Base-by-base conservation (phyloP, 2,113 vertebrate species). In the Campylomormyrus numenius region DNA sequence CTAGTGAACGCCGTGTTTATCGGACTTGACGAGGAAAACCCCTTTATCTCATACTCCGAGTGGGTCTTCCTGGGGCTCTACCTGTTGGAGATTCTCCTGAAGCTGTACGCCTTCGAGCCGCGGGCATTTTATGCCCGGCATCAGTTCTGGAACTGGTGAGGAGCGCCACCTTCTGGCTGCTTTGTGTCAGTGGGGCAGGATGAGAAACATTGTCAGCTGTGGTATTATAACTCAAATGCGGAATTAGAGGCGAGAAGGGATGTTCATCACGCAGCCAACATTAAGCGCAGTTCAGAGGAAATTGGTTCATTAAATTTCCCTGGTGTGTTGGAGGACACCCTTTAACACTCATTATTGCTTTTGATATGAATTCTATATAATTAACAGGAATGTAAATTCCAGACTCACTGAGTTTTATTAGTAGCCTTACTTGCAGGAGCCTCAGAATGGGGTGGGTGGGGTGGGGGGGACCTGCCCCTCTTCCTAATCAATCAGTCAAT, bases 91-190 rank as follows among this genome's bases (percentile, higher is more conserved):
- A 97, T 99, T 90, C 94, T 99, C 50, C 95, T 99, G 46, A 99
- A 99, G 91, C 94, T 98, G n/a, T 99, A 98, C 92, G 96, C 96
- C 0, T 96, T 96, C 0, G 98, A 99, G 90, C 98, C 98, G 0
- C 93, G 96, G 17, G 92, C 93, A 0, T 98, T 98, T 91, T 98
- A 98, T 53, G 95, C 96, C 92, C 96, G 91, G 89, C 97, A 96
- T 91, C 96, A 96, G 91, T 99, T 98, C 94, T 99, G 98, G 98
- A 99, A 99, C 94, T 98, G 98, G 98, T 98, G 91, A 96, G 95
- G 15, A 19, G 74, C 35, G 31, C 74, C 35, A 42, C 74, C 74
- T 42, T 42, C 74, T 80, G 74, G 31, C 15, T n/a, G 35, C 31
- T 17, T 39, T 39, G 15, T 77, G 70, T 77, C 70, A 17, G 27